A percentile compares a stretch with the other conserved stretches of the same genome.
These are phyloP conservation scores for Cladorhizidae sp. DNA, from an alignment of 37 sponge, comb jelly and placozoan species.

Conservation along the genomic window DNA sequence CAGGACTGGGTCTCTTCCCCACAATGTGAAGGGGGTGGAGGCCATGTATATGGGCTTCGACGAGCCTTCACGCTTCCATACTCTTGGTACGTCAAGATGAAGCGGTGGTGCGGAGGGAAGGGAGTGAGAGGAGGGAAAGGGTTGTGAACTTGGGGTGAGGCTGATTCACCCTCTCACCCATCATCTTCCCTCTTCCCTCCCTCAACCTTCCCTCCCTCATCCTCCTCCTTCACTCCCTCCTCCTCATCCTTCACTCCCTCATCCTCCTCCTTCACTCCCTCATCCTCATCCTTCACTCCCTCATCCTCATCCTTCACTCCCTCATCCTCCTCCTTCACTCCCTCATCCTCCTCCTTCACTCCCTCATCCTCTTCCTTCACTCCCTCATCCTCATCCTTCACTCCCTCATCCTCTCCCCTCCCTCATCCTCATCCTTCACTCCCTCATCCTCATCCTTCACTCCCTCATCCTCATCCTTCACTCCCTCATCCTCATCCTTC, in stretches of 20 bases:
- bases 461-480: background rate
- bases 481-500: background rate
- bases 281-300: conserved; percentile 1
- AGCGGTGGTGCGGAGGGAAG: too few species aligned
- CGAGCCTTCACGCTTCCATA: background rate
- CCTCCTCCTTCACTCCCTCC: background rate
- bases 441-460: background rate
- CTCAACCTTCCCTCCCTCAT: background rate
- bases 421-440: background rate
- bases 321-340: too few species aligned
- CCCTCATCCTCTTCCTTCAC: too few species aligned
- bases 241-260: background rate
- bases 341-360: too few species aligned
- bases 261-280: background rate
- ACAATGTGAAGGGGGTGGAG: background rate
- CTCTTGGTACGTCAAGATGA: background rate
- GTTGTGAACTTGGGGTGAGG: too few species aligned
- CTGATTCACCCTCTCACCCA: too few species aligned
- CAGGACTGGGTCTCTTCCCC: conserved; percentile 35
- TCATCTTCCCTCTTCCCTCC: background rate
- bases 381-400: too few species aligned
- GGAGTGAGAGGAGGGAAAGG: too few species aligned
- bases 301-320: conserved; percentile 4
- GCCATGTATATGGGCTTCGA: background rate
- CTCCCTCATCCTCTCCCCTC: background rate